Percentiles rank a stretch among this genome's conserved stretches.
These are phyloP conservation scores for Palythoa grandiflora DNA, from an alignment of 92 coral and sea anemone species.

Conservation along the genomic window DNA sequence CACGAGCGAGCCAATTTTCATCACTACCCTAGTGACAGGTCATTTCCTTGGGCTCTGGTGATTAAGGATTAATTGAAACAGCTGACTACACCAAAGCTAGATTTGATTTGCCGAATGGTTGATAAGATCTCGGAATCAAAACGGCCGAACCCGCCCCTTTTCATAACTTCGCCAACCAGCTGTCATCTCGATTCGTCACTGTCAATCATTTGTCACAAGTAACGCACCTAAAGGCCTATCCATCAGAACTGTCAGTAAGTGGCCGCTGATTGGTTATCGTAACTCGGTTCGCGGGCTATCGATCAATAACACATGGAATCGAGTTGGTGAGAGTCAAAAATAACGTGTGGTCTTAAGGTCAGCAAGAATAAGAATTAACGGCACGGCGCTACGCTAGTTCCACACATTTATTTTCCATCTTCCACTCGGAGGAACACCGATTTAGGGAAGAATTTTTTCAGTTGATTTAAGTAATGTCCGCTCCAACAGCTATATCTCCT, in stretches of 20 bases:
- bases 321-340: slow-evolving; percentile 96
- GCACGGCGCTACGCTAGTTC: slow-evolving; percentile 60
- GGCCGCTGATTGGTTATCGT: slow-evolving; percentile 92
- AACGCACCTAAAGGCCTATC: slow-evolving; percentile 95
- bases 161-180: slow-evolving; percentile 85
- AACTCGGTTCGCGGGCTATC: slow-evolving; percentile 90
- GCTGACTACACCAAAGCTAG: slow-evolving; percentile 93
- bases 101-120: slow-evolving; percentile 92
- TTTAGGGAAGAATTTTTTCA: slow-evolving; percentile 31
- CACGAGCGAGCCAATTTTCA: slow-evolving; percentile 91
- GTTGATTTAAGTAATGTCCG: slow-evolving; percentile 35
- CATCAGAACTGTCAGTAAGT: slow-evolving; percentile 93
- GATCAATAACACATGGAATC: slow-evolving; percentile 96
- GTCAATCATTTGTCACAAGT: slow-evolving; percentile 81
- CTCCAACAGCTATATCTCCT: slow-evolving; percentile 47
- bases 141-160: slow-evolving; percentile 97
- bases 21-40: slow-evolving; percentile 96
- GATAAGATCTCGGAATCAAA: slow-evolving; percentile 99
- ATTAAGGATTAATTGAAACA: slow-evolving; percentile 99
- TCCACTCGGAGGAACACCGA: slow-evolving; percentile 7
- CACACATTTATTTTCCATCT: slow-evolving; percentile 60
- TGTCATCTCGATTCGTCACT: slow-evolving; percentile 86
- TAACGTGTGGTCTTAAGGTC: slow-evolving; percentile 96
- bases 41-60: slow-evolving; percentile 98
- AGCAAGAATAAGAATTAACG: slow-evolving; percentile 76